These are phyloP conservation scores for Scaptomyza tumidula DNA, from an alignment of 2,888 invertebrate species.

Conservation along the genomic window DNA sequence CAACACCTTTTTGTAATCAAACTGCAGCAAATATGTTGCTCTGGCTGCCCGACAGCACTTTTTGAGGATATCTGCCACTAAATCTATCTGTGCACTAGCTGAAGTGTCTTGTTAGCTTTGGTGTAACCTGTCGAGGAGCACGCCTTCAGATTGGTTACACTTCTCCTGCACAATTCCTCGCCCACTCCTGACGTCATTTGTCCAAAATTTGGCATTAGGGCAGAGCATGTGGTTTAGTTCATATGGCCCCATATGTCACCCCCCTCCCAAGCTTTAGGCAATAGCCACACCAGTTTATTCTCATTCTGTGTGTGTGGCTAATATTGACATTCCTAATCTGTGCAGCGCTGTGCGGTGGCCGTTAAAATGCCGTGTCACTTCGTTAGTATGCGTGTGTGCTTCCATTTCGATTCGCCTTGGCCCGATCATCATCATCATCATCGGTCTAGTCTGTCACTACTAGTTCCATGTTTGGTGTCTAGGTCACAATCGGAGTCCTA, in stretches of 20 bases:
- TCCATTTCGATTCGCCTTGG: slow-evolving; percentile 62
- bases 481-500: neutral
- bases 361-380: slow-evolving; percentile 78
- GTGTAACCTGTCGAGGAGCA: slow-evolving; percentile 42
- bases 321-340: slow-evolving; percentile 78
- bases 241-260: slow-evolving; percentile 1
- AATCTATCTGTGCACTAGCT: slow-evolving; percentile 29
- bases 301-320: slow-evolving; percentile 54
- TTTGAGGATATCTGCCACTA: slow-evolving; percentile 22
- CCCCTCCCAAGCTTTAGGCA: slow-evolving; percentile 6
- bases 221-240: neutral
- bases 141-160: slow-evolving; percentile 36
- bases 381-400: slow-evolving; percentile 74
- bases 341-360: slow-evolving; percentile 65
- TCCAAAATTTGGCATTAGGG: slow-evolving; percentile 58
- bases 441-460: slow-evolving; percentile 1
- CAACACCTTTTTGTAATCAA: slow-evolving; percentile 51
- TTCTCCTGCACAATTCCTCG: slow-evolving; percentile 41
- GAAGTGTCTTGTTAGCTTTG: slow-evolving; percentile 51
- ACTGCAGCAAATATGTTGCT: slow-evolving; percentile 28
- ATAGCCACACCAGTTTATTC: slow-evolving; percentile 19
- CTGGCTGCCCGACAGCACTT: slow-evolving; percentile 11
- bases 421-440: slow-evolving; percentile 33
- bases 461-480: slow-evolving; percentile 3
- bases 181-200: slow-evolving; percentile 74